Evolutionary conservation across 2,888 invertebrate genomes (phyloP).

Genomic region (Ligdia adustata): DNA sequence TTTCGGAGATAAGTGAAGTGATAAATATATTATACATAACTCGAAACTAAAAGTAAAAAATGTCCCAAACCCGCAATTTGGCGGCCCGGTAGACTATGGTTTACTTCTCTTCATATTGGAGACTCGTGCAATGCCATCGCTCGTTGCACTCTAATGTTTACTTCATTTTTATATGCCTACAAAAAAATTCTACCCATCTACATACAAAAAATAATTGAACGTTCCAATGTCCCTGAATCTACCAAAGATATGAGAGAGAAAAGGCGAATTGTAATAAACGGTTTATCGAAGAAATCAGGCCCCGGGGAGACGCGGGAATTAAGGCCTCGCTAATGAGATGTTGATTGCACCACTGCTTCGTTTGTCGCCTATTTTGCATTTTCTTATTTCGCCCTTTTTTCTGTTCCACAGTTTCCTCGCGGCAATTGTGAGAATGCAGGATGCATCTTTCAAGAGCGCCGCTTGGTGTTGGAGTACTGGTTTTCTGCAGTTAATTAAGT

Average conservation of each 20-base stretch:
- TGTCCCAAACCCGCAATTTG: too few species aligned
- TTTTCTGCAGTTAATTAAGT: slow-evolving; percentile 40
- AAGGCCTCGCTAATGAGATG: slow-evolving; percentile 79
- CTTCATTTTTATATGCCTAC: too few species aligned
- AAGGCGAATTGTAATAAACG: slow-evolving; percentile 69
- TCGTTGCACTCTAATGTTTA: too few species aligned
- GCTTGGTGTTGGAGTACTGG: slow-evolving; percentile 46
- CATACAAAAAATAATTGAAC: too few species aligned
- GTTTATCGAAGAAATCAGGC: slow-evolving; percentile 73
- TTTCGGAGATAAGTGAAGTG: too few species aligned
- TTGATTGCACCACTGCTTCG: slow-evolving; percentile 75
- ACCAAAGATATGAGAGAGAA: slow-evolving; percentile 34
- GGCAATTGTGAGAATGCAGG: slow-evolving; percentile 62
- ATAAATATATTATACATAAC: too few species aligned
- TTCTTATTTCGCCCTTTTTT: slow-evolving; percentile 52
- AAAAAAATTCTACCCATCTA: too few species aligned
- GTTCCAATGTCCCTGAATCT: not conserved
- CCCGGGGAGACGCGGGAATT: slow-evolving; percentile 67
- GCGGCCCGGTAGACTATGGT: too few species aligned
- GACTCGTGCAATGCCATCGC: too few species aligned
- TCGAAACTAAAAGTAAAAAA: too few species aligned
- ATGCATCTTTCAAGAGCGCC: slow-evolving; percentile 62
- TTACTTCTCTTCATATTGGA: too few species aligned
- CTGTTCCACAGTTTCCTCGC: slow-evolving; percentile 35
- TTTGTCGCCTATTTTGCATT: slow-evolving; percentile 68